Evolutionary conservation across 1,140 invertebrate genomes (phyloP).

Genomic region (Drosophila erecta): DNA sequence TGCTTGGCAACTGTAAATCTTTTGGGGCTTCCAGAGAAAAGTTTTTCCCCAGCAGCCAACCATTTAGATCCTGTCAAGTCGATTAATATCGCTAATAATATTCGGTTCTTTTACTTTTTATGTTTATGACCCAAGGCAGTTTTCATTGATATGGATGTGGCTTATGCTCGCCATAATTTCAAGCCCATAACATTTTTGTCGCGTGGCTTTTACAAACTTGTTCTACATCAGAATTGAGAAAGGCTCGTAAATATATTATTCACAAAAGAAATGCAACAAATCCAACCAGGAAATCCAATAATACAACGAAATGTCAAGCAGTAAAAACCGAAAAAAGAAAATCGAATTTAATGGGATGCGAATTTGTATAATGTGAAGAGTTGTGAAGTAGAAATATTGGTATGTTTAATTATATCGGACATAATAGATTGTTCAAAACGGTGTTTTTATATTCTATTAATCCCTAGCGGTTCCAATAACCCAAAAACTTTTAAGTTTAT

Average conservation of each 20-base stretch:
- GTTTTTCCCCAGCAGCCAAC: conserved; percentile 7
- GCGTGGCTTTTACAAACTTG: not conserved
- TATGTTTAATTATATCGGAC: not conserved
- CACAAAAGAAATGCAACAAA: not conserved
- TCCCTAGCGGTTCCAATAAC: not conserved
- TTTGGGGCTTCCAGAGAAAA: conserved; percentile 20
- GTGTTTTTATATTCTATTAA: not conserved
- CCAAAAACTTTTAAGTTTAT: not conserved
- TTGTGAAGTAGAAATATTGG: too few relatives aligned
- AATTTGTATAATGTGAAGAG: too few relatives aligned
- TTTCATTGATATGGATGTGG: conserved; percentile 20
- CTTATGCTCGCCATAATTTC: conserved; percentile 3
- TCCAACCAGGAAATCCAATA: not conserved
- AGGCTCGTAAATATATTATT: not conserved
- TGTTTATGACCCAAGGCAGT: conserved; percentile 14
- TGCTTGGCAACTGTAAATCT: conserved; percentile 35
- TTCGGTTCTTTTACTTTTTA: conserved; percentile 28
- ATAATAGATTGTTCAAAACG: not conserved
- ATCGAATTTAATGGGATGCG: not conserved
- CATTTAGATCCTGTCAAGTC: conserved; percentile 30
- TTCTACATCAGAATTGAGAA: not conserved
- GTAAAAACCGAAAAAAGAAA: not conserved
- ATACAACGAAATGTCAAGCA: not conserved
- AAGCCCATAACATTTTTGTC: too few relatives aligned
- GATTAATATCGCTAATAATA: conserved; percentile 46